These are phyloP conservation scores for Cuniculus paca DNA, from an alignment of 2,797 vertebrate genomes.

Conservation along the genomic window DNA sequence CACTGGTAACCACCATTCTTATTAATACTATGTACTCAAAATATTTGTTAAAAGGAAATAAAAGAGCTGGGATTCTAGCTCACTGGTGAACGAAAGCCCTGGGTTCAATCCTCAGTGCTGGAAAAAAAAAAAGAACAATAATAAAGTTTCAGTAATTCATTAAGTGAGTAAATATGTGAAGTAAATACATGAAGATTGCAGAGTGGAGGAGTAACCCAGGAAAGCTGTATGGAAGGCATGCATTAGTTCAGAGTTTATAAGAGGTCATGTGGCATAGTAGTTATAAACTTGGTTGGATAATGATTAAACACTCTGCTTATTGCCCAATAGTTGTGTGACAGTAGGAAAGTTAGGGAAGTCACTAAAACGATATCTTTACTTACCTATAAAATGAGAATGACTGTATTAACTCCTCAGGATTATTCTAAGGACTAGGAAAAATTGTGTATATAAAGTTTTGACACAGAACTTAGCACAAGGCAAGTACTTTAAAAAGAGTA, in stretches of 20 bases:
- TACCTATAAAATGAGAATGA: background rate
- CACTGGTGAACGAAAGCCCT: background rate
- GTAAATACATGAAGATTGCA: background rate
- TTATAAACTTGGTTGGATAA: background rate
- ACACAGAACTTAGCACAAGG: background rate
- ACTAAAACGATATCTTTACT: background rate
- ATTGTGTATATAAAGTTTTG: background rate
- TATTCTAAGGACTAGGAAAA: slow-evolving; percentile 20
- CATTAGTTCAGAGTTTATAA: background rate
- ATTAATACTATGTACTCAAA: background rate
- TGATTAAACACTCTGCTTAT: background rate
- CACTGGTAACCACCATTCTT: background rate
- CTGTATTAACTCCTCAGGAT: background rate
- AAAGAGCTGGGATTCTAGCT: background rate
- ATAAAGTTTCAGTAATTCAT: background rate
- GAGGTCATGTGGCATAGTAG: background rate
- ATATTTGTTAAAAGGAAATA: slow-evolving; percentile 26
- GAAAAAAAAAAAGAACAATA: background rate
- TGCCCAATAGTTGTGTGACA: background rate
- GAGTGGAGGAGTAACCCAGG: background rate
- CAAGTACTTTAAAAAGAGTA: background rate
- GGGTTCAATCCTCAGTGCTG: background rate
- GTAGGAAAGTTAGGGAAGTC: background rate
- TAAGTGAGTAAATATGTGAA: background rate
- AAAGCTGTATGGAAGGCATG: background rate